Percentiles rank a stretch among this genome's conserved stretches.
phyloP scores from a whole-genome alignment of 2,797 vertebrate genomes.

The Galagoides demidoff region DNA sequence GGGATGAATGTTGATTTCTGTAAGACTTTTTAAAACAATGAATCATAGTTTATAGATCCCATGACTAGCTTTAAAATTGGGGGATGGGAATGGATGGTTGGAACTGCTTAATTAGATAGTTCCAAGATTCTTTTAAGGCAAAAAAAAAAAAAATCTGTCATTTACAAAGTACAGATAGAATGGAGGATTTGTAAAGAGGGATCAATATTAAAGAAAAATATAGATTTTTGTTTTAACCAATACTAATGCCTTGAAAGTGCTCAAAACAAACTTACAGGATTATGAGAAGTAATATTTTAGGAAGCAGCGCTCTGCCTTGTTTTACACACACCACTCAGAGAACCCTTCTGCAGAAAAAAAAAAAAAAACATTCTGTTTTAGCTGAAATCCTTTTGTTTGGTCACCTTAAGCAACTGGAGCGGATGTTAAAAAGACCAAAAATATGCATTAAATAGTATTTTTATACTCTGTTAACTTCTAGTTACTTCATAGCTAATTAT shows the following conservation, averaged over 20 bases:
- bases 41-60: neutral
- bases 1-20: slow-evolving; percentile 32
- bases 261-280: neutral
- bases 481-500: neutral
- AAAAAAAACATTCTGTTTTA: neutral
- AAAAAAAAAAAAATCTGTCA: neutral
- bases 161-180: neutral
- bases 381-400: neutral
- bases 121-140: neutral
- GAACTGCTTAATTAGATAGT: neutral
- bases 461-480: neutral
- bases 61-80: slow-evolving; percentile 11
- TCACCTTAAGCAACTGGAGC: neutral
- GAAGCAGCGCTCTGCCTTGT: neutral
- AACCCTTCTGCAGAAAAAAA: neutral
- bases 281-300: neutral
- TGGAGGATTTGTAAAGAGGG: neutral
- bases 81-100: neutral
- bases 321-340: neutral
- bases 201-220: slow-evolving; percentile 17
- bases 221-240: neutral
- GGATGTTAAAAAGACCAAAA: neutral
- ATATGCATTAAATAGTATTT: neutral
- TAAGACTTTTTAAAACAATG: slow-evolving; percentile 28
- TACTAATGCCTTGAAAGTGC: neutral